phyloP scores from a whole-genome alignment of 2,888 invertebrate genomes.

The Limulus polyphemus region DNA sequence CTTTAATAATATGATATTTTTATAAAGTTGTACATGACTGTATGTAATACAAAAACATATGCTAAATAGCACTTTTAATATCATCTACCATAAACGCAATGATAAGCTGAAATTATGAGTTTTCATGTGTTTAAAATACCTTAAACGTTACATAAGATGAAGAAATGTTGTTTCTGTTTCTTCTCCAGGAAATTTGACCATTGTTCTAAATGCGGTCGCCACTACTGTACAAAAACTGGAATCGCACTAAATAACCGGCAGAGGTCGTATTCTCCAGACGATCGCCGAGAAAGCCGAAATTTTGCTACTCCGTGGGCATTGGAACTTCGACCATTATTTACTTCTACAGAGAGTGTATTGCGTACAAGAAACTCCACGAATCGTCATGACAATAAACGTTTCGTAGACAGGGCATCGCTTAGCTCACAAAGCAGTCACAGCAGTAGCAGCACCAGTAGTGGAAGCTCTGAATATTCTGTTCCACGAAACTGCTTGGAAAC shows the following conservation, averaged over 20 bases:
- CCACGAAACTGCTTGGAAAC: constrained; percentile 21
- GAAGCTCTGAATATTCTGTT: constrained; percentile 25
- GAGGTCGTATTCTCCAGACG: constrained; percentile 9
- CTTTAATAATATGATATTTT: too few species aligned
- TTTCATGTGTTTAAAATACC: too few species aligned
- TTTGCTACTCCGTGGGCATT: constrained; percentile 21
- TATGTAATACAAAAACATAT: too few species aligned
- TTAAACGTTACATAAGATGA: too few species aligned
- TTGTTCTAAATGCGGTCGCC: constrained; percentile 18
- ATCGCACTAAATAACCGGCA: neutral
- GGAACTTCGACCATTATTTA: constrained; percentile 14
- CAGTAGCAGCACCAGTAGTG: constrained; percentile 44
- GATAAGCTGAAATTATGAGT: too few species aligned
- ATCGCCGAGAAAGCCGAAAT: constrained; percentile 1
- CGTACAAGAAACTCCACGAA: constrained; percentile 11
- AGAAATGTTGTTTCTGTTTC: too few species aligned
- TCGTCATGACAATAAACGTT: constrained; percentile 11
- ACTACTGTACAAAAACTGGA: constrained; percentile 12
- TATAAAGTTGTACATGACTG: too few species aligned
- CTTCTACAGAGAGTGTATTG: constrained; percentile 7
- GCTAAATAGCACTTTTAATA: too few species aligned
- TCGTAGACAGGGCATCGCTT: constrained; percentile 20
- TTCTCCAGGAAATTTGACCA: constrained; percentile 13
- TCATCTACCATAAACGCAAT: too few species aligned
- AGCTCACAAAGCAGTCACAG: constrained; percentile 24